phyloP scores from a whole-genome alignment of 1,140 invertebrate species.

The Brachionus asplanchnoidis region DNA sequence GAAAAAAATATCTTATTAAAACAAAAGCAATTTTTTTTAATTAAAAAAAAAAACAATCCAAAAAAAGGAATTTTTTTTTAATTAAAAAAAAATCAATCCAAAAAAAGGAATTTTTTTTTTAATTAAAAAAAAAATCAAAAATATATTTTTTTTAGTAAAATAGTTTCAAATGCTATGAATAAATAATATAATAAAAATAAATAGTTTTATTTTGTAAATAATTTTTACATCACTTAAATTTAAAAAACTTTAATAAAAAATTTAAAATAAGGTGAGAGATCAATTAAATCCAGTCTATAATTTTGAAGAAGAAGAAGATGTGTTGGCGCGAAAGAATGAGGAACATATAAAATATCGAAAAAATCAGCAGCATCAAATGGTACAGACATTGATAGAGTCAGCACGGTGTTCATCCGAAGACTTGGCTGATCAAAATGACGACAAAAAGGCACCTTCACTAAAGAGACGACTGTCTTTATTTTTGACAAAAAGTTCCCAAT shows the following conservation, averaged over 20 bases:
- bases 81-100: too few species aligned
- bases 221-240: too few species aligned
- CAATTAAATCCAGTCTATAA: constrained; percentile 6
- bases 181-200: too few species aligned
- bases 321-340: neutral
- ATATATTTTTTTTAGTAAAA: too few species aligned
- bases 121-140: too few species aligned
- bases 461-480: constrained; percentile 10
- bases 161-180: too few species aligned
- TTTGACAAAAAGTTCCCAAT: neutral
- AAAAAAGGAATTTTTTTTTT: neutral
- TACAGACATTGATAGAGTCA: neutral
- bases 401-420: neutral
- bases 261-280: neutral
- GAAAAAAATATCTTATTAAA: too few species aligned
- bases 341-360: constrained; percentile 3
- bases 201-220: too few species aligned
- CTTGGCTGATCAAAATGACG: neutral
- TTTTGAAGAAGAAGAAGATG: constrained; percentile 22
- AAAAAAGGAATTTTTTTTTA: neutral
- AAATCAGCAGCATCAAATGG: constrained; percentile 27
- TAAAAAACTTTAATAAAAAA: too few species aligned
- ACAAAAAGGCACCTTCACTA: neutral
- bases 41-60: too few species aligned
- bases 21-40: too few species aligned